Conservation (phyloP, 2,113 vertebrate genomes). For the Chlorodrepanis virens region DNA sequence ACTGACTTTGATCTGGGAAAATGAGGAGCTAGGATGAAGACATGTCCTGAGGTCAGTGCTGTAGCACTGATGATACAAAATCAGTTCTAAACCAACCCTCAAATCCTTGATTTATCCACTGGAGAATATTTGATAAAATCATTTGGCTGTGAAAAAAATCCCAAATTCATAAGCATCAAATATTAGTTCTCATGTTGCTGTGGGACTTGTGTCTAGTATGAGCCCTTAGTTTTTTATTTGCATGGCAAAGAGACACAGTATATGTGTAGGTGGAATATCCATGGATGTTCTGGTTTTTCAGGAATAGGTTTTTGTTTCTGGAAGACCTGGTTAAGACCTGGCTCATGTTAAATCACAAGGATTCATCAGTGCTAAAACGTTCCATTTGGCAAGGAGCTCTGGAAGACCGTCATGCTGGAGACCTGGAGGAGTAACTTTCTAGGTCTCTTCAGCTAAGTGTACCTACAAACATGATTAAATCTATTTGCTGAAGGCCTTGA, state of each 20-base stretch:
- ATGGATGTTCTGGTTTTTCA: neutral
- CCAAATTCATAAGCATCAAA: neutral
- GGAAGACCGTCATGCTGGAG: fast-evolving
- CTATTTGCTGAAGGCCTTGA: neutral
- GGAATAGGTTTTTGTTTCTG: neutral
- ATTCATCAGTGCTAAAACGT: neutral
- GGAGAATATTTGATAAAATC: neutral
- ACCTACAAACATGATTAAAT: neutral
- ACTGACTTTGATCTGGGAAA: neutral
- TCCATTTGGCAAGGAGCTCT: neutral
- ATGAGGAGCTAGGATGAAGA: neutral
- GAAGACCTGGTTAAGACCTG: neutral
- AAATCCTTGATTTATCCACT: neutral
- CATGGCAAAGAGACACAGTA: neutral
- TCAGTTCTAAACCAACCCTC: neutral
- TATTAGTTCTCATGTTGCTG: neutral
- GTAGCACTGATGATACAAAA: neutral
- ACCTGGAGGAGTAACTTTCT: neutral
- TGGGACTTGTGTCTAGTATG: neutral
- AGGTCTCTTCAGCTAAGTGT: neutral
- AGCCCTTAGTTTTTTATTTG: neutral
- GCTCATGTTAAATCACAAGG: neutral
- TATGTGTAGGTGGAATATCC: constrained; percentile 10
- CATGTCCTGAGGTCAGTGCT: neutral
- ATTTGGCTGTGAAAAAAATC: neutral